Evolutionary conservation across 2,113 vertebrate species (phyloP).

Genomic region (Gavialis gangeticus): DNA sequence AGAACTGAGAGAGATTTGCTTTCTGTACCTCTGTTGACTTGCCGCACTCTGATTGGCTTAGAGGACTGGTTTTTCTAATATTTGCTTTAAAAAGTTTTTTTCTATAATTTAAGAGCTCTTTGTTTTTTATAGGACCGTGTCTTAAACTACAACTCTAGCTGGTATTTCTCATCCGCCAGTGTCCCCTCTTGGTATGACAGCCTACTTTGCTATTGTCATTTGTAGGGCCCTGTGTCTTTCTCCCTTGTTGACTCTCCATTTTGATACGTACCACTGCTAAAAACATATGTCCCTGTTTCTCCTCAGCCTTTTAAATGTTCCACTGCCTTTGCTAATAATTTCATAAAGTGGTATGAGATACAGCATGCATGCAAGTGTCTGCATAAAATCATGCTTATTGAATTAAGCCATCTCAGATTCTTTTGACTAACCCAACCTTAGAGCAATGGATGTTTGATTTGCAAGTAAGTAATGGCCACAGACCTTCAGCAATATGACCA

Average conservation of each 20-base stretch:
- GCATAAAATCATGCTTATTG: not conserved
- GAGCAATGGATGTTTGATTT: not conserved
- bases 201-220: not conserved
- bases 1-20: not conserved
- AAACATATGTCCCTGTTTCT: not conserved
- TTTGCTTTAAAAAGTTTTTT: not conserved
- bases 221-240: no score
- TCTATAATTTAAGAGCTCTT: not conserved
- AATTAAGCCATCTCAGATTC: not conserved
- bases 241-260: not conserved
- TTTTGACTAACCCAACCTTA: not conserved
- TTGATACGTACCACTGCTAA: not conserved
- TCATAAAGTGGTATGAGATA: not conserved
- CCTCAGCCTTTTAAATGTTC: not conserved
- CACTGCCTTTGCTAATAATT: not conserved
- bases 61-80: not conserved
- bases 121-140: not conserved
- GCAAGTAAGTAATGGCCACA: not conserved
- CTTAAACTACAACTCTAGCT: not conserved
- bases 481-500: not conserved
- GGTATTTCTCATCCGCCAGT: not conserved
- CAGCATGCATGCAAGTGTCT: not conserved
- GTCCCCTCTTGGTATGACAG: not conserved
- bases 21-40: not conserved
- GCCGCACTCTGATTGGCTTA: not conserved